Evolutionary conservation across 2,797 vertebrate species (phyloP).

Genomic region (Chrysocyon brachyurus): DNA sequence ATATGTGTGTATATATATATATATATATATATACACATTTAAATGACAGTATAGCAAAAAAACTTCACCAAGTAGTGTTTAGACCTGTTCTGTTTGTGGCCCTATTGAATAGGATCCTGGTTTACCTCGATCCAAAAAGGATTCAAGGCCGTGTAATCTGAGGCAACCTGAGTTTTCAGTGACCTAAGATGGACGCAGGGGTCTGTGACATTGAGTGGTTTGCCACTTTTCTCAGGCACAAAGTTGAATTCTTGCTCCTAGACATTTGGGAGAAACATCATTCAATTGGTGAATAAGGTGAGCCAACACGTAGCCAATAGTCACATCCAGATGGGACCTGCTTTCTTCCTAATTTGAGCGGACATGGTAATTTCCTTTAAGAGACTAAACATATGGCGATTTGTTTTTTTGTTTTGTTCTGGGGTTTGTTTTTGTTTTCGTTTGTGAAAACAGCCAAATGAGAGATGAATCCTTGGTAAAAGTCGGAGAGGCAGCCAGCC

Average conservation of each 20-base stretch:
- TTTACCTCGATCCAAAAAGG: not conserved
- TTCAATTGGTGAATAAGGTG: not conserved
- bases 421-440: not conserved
- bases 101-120: not conserved
- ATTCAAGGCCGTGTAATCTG: not conserved
- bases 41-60: not conserved
- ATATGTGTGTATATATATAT: not conserved
- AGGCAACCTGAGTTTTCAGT: not conserved
- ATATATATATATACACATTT: not conserved
- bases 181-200: not conserved
- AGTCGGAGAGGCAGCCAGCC: not conserved
- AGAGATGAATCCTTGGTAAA: not conserved
- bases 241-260: not conserved
- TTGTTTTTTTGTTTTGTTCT: not conserved
- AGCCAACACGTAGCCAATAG: not conserved
- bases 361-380: constrained; percentile 2
- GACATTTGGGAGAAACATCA: not conserved
- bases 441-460: not conserved
- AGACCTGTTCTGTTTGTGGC: not conserved
- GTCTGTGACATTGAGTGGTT: not conserved
- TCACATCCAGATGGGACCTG: not conserved
- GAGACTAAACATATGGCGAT: not conserved
- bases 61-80: not conserved
- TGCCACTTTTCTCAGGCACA: not conserved
- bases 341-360: not conserved